Evolutionary conservation across 2,888 invertebrate genomes (phyloP), one percentile per base, ranked within the genome.

Genomic region (Gymnosoma rotundatum): DNA sequence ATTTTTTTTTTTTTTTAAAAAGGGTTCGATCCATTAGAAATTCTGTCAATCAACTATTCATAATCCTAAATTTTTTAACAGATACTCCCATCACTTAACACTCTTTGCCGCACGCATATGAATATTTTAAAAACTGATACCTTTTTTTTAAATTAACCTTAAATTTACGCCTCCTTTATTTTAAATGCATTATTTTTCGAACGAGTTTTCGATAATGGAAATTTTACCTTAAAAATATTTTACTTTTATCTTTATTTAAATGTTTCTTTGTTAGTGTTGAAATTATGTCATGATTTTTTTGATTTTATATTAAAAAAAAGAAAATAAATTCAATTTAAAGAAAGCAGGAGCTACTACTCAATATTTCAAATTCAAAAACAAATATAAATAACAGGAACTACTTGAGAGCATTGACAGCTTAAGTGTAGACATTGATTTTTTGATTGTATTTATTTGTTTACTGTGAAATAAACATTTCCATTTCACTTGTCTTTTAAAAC

Each of bases 371-470:
- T 63, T 63, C 4, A 54, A 78, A 78, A 54, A 69, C 45, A 63
- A 78, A 78, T 56, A 69, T 63, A 70, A 78, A 70, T 36, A 70
- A 20, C 42, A 45, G 61, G 25, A 61, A 70, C 52, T 78, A 70
- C 54, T 70, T 63, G 20, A 70, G 60, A 58, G 32, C 56, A 84
- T 81, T 84, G 84, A 81, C 84, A 74, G 73, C 73, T 84, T 81
- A 84, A 84, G 81, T 81, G 78, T 78, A 84, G 84, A 84, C 81
- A 73, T 74, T 76, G 81, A 82, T 82, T 76, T 74, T 70, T 72
- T 56, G 42, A 21, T 66, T 58, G 16, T 16, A 50, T 38, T 45
- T 60, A n/a, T 63, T 12, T n/a, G 18, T 72, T 64, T 74, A 64
- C 61, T 82, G 60, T 66, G 54, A 79, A 78, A 52, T 64, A 52